Percentiles rank a stretch among this genome's conserved stretches.
These are phyloP conservation scores for Lophius piscatorius DNA, from an alignment of 2,113 vertebrate genomes.

Conservation along the genomic window DNA sequence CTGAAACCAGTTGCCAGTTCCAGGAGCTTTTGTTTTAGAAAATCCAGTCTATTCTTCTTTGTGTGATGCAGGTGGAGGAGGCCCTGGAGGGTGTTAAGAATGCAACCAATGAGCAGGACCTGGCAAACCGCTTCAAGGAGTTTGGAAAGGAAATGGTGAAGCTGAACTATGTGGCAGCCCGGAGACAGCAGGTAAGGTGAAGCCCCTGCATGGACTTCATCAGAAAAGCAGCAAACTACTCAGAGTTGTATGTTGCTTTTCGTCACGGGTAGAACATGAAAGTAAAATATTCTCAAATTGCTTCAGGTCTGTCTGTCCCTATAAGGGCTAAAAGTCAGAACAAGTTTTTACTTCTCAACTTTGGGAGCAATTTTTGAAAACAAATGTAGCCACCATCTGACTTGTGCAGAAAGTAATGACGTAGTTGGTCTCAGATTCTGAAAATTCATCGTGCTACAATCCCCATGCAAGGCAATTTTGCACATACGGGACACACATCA, in stretches of 20 bases:
- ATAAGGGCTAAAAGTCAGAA: not conserved
- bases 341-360: not conserved
- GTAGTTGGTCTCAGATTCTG: not conserved
- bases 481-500: not conserved
- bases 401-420: not conserved
- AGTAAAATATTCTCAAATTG: not conserved
- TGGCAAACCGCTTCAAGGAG: slow-evolving; percentile 97
- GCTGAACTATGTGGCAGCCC: slow-evolving; percentile 95
- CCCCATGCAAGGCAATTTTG: too few relatives aligned
- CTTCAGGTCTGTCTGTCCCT: not conserved
- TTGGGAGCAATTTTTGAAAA: not conserved
- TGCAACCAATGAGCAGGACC: slow-evolving; percentile 95
- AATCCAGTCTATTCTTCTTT: slow-evolving; percentile 8
- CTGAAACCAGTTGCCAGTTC: not conserved
- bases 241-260: not conserved
- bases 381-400: slow-evolving; percentile 4
- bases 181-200: slow-evolving; percentile 91
- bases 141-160: slow-evolving; percentile 99
- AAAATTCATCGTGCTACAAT: not conserved
- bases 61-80: slow-evolving; percentile 88
- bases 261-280: not conserved
- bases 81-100: slow-evolving; percentile 95
- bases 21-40: not conserved
- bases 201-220: not conserved
- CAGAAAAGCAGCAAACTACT: not conserved